Percentiles rank a stretch among this genome's conserved stretches.
Evolutionary conservation across 2,797 vertebrate genomes (phyloP).

Genomic region (Neosilurus hyrtlii): DNA sequence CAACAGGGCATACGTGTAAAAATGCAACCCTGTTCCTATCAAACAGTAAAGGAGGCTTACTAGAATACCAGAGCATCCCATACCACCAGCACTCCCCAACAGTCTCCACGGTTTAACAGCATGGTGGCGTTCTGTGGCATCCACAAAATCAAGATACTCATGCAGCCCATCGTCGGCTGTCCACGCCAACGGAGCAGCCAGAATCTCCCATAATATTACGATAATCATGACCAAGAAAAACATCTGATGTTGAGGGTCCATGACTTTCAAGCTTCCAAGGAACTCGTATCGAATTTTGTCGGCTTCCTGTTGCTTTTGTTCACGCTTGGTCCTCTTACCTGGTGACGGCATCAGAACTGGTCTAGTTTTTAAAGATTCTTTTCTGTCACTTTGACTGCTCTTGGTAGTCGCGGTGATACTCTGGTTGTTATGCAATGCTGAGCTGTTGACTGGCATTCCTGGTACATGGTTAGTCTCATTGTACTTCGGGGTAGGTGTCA

Average conservation of each 20-base stretch:
- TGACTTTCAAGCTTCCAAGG: conserved; percentile 64
- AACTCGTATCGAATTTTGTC: conserved; percentile 51
- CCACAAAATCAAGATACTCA: conserved; percentile 86
- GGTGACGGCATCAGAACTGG: background rate
- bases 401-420: background rate
- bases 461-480: background rate
- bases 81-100: conserved; percentile 72
- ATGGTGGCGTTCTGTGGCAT: conserved; percentile 76
- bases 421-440: background rate
- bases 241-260: conserved; percentile 70
- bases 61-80: conserved; percentile 68
- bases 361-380: background rate
- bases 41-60: conserved; percentile 74
- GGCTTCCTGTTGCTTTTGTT: background rate
- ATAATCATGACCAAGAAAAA: conserved; percentile 76
- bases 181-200: conserved; percentile 74
- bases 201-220: conserved; percentile 75
- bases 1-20: conserved; percentile 73
- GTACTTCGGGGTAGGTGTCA: background rate
- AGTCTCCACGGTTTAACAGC: conserved; percentile 72
- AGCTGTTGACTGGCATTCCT: background rate
- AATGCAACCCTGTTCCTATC: conserved; percentile 68
- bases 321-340: conserved; percentile 43
- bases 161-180: conserved; percentile 81
- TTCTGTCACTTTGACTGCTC: background rate